phyloP scores from a whole-genome alignment of 2,888 invertebrate genomes.

The Artemia sp. region DNA sequence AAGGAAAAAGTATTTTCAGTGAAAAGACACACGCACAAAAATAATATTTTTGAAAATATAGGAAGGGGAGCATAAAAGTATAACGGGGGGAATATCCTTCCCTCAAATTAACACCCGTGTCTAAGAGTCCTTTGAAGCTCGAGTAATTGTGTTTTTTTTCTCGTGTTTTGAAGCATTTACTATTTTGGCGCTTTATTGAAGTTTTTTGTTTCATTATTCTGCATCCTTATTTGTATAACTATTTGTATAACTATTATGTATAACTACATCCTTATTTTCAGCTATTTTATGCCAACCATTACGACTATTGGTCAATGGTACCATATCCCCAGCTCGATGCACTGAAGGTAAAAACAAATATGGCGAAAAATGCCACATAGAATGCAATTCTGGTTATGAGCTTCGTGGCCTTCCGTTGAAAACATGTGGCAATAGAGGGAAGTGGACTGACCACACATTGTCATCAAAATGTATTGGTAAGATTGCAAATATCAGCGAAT shows the following conservation, averaged over 20 bases:
- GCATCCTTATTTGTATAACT: background rate
- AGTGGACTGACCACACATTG: conserved; percentile 39
- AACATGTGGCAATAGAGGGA: conserved; percentile 40
- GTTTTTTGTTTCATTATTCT: too few relatives aligned
- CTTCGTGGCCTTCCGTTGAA: conserved; percentile 39
- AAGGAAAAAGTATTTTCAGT: too few relatives aligned
- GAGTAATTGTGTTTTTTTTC: too few relatives aligned
- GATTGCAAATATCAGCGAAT: conserved; percentile 20
- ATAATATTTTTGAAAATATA: too few relatives aligned
- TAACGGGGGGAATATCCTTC: too few relatives aligned
- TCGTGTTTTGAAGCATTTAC: too few relatives aligned
- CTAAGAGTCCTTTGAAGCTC: too few relatives aligned
- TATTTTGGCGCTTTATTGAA: too few relatives aligned
- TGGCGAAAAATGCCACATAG: conserved; percentile 41
- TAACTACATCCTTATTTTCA: conserved; percentile 23
- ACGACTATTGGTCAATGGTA: conserved; percentile 30
- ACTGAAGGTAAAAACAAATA: conserved; percentile 37
- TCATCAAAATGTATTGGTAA: conserved; percentile 38
- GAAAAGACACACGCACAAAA: too few relatives aligned
- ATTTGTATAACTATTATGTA: background rate
- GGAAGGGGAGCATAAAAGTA: too few relatives aligned
- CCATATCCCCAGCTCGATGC: conserved; percentile 31
- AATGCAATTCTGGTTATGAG: conserved; percentile 43
- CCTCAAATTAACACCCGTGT: too few relatives aligned
- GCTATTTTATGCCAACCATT: conserved; percentile 32